Conservation (phyloP, 2,113 vertebrate genomes). For the Mesitornis unicolor region DNA sequence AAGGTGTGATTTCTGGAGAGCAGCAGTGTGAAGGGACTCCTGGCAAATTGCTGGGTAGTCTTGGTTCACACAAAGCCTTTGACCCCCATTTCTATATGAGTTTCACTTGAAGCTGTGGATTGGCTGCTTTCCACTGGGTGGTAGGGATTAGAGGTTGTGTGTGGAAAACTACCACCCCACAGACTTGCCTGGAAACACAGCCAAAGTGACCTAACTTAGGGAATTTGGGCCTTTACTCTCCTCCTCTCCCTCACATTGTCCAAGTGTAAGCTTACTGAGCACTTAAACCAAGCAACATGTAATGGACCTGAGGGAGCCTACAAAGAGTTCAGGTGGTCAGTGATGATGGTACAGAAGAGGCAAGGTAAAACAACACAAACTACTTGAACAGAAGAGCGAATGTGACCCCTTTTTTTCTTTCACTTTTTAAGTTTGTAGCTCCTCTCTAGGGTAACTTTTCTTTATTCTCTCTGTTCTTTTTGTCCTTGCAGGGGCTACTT, state of each 20-base stretch:
- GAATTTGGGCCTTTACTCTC: neutral
- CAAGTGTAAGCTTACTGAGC: neutral
- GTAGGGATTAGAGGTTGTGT: neutral
- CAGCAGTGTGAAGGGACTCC: neutral
- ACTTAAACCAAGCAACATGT: neutral
- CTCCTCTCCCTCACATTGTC: neutral
- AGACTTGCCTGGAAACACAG: neutral
- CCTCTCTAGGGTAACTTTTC: neutral
- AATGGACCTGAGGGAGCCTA: neutral
- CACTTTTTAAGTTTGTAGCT: neutral
- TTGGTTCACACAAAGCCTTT: neutral
- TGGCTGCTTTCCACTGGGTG: neutral
- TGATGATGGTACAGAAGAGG: neutral
- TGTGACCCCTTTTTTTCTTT: neutral
- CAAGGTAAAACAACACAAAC: neutral
- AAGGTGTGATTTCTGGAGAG: constrained; percentile 19
- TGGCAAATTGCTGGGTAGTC: constrained; percentile 4
- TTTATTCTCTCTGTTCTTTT: neutral
- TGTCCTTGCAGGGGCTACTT: neutral
- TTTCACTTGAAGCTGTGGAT: neutral
- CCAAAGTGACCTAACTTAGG: neutral
- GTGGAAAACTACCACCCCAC: neutral
- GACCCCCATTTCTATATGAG: neutral
- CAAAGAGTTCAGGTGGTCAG: neutral
- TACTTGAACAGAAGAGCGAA: neutral